phyloP scores from a whole-genome alignment of 2,113 vertebrate genomes.

The Megaleporinus macrocephalus region DNA sequence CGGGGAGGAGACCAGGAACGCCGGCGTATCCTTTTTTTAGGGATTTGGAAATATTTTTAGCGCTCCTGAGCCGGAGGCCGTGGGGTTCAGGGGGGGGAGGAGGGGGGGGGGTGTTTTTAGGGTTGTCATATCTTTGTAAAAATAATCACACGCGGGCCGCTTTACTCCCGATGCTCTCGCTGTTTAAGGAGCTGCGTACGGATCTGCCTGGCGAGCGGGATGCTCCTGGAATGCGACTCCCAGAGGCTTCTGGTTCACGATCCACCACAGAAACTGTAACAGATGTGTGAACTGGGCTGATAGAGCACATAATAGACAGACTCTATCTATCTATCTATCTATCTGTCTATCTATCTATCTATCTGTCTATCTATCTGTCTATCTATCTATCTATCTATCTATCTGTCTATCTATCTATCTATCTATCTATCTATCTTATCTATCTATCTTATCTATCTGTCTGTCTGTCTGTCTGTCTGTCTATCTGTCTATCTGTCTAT shows the following conservation, averaged over 20 bases:
- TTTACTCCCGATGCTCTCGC: background rate
- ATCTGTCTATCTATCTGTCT: slow-evolving; percentile 56
- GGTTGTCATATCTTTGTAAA: slow-evolving; percentile 29
- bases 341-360: slow-evolving; percentile 27
- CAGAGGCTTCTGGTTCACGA: background rate
- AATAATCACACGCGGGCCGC: slow-evolving; percentile 9
- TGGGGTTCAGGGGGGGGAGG: slow-evolving; percentile 19
- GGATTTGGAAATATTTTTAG: slow-evolving; percentile 47
- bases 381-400: slow-evolving; percentile 19
- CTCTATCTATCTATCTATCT: background rate
- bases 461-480: too few species aligned
- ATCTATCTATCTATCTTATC: too few species aligned
- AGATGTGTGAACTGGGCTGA: background rate
- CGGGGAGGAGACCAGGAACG: slow-evolving; percentile 6
- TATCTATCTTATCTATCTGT: too few species aligned
- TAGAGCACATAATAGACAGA: background rate
- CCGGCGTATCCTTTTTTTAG: slow-evolving; percentile 4
- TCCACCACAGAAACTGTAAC: background rate
- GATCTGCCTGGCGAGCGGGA: slow-evolving; percentile 9
- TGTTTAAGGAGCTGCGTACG: slow-evolving; percentile 37
- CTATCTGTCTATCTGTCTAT: too few species aligned
- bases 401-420: too few species aligned
- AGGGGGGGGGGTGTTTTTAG: slow-evolving; percentile 22
- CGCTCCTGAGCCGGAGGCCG: slow-evolving; percentile 20
- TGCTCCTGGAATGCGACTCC: background rate